phyloP scores from a whole-genome alignment of 2,797 vertebrate genomes.

The Amazonetta brasiliensis region DNA sequence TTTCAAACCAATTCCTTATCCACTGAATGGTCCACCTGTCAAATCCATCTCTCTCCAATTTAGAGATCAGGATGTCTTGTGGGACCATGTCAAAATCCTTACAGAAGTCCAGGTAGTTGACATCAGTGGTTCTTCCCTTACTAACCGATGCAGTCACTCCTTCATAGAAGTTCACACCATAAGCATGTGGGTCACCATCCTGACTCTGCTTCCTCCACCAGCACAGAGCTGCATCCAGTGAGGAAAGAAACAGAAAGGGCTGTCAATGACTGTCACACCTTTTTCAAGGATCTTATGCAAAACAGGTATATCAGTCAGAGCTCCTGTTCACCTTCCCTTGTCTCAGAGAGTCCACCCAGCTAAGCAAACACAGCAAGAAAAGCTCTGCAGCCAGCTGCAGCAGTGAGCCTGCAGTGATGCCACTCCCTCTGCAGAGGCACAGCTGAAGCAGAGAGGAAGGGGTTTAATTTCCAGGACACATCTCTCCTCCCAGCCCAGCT shows the following conservation, averaged over 20 bases:
- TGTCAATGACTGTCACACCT: neutral
- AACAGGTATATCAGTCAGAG: accelerated
- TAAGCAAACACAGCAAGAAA: neutral
- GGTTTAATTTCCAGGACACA: neutral
- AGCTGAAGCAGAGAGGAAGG: accelerated
- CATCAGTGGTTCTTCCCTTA: too few relatives aligned
- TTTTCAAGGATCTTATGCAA: accelerated
- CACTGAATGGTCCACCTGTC: too few relatives aligned
- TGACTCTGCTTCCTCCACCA: neutral
- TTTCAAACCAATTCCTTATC: too few relatives aligned
- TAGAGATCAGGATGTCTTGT: too few relatives aligned
- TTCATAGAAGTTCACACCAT: neutral
- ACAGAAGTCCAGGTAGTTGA: too few relatives aligned
- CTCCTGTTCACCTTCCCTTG: neutral
- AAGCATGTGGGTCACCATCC: accelerated
- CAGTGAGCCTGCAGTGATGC: accelerated
- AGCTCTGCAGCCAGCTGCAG: neutral
- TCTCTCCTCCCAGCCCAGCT: neutral
- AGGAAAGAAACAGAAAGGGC: neutral
- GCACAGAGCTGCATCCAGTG: accelerated
- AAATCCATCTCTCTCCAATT: too few relatives aligned
- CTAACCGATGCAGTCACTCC: too few relatives aligned
- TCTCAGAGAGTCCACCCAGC: neutral
- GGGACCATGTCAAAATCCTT: too few relatives aligned
- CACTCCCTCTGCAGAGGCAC: neutral